A percentile compares a stretch with the other conserved stretches of the same genome.
phyloP scores from a whole-genome alignment of 1,140 invertebrate species.

The Eumaeus atala region DNA sequence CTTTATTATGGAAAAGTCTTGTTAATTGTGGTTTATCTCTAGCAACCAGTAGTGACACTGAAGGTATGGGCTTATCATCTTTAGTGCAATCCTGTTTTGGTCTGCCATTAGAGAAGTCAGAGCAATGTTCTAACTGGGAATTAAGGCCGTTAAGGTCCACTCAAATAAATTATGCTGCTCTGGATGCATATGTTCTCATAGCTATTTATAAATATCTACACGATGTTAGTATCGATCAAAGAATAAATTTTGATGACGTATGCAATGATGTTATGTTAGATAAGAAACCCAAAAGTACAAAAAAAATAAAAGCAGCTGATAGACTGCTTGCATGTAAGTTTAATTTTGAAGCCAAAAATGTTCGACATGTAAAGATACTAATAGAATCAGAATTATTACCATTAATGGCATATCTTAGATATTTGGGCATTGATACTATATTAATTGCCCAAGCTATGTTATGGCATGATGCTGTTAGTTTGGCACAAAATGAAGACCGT shows the following conservation, averaged over 20 bases:
- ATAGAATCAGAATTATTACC: constrained; percentile 42
- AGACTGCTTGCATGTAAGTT: constrained; percentile 29
- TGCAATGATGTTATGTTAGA: constrained; percentile 73
- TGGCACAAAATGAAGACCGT: constrained; percentile 51
- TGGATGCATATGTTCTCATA: constrained; percentile 87
- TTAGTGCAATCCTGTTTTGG: constrained; percentile 84
- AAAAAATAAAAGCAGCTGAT: constrained; percentile 50
- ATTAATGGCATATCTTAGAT: constrained; percentile 49
- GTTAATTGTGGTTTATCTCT: constrained; percentile 43
- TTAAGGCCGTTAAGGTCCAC: constrained; percentile 82
- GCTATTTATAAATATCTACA: constrained; percentile 81
- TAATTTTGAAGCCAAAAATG: constrained; percentile 29
- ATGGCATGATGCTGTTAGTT: constrained; percentile 57
- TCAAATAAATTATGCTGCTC: constrained; percentile 87
- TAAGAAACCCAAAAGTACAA: constrained; percentile 59
- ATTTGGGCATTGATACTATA: constrained; percentile 55
- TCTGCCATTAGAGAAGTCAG: constrained; percentile 82
- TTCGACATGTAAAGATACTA: constrained; percentile 46
- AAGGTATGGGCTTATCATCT: constrained; percentile 76
- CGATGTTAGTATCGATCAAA: constrained; percentile 63
- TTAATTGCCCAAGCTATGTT: constrained; percentile 37
- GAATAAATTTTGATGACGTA: constrained; percentile 78
- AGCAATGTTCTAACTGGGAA: constrained; percentile 93
- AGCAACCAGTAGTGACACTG: constrained; percentile 40
- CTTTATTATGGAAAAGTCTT: constrained; percentile 52